Evolutionary conservation across 2,797 vertebrate species (phyloP).

Genomic region (Ataeniobius toweri): DNA sequence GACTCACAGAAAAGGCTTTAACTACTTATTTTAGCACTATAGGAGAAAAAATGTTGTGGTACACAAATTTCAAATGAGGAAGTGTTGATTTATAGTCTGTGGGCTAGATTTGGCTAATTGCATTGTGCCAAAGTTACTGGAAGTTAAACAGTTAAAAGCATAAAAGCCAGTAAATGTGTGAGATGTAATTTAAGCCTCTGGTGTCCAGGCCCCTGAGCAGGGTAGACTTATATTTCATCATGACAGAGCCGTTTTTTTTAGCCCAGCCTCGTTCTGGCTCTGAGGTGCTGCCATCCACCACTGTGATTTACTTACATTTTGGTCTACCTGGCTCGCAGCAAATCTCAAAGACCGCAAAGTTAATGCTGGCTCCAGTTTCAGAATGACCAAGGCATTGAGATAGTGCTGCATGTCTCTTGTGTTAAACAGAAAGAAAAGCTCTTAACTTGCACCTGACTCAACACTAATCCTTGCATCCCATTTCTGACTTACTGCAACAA

Average conservation of each 20-base stretch:
- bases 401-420: conserved; percentile 37
- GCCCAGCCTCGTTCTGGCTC: conserved; percentile 29
- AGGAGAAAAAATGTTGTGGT: neutral
- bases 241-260: conserved; percentile 29
- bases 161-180: conserved; percentile 1
- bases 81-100: neutral
- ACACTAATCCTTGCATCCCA: neutral
- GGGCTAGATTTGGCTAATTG: neutral
- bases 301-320: conserved; percentile 54
- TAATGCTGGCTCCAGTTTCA: conserved; percentile 29
- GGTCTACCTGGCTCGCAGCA: conserved; percentile 36
- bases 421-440: conserved; percentile 27
- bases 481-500: neutral
- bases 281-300: conserved; percentile 19
- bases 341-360: conserved; percentile 24
- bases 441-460: conserved; percentile 35
- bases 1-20: neutral
- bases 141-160: neutral
- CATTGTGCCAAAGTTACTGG: neutral
- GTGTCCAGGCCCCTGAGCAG: conserved; percentile 10
- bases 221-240: conserved; percentile 42
- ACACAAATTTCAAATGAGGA: neutral
- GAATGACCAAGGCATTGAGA: conserved; percentile 22
- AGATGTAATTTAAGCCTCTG: conserved; percentile 31
- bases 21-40: neutral